A percentile compares a stretch with the other conserved stretches of the same genome.
phyloP scores from a whole-genome alignment of 1,140 invertebrate genomes.

The Agrypnia vestita region DNA sequence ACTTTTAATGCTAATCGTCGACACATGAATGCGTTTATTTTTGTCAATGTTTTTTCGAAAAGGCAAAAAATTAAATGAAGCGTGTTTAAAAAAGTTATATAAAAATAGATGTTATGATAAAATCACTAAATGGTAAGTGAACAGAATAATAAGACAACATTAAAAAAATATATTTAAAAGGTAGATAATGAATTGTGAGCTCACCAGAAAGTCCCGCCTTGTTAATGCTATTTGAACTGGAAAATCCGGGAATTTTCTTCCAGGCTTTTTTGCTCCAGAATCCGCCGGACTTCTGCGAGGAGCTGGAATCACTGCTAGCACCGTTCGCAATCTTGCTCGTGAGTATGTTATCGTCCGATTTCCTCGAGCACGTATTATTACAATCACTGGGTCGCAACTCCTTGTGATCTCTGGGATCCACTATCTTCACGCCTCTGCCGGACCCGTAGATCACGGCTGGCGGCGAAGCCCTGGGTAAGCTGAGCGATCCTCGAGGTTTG shows the following conservation, averaged over 20 bases:
- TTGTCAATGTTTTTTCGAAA: no score
- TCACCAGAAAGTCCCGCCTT: constrained; percentile 77
- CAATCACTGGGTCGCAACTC: constrained; percentile 55
- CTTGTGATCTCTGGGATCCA: constrained; percentile 55
- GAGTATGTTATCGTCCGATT: constrained; percentile 51
- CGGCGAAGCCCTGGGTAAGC: constrained; percentile 68
- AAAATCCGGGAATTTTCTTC: constrained; percentile 84
- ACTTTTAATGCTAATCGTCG: no score
- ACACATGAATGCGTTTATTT: no score
- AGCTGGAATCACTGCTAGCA: constrained; percentile 64
- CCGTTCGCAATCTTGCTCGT: constrained; percentile 67
- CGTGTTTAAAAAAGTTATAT: neutral
- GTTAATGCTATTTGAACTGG: constrained; percentile 78
- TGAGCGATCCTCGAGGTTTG: constrained; percentile 68
- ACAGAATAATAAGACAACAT: neutral
- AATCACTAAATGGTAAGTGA: no score
- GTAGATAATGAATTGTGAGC: constrained; percentile 58
- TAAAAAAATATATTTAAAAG: neutral
- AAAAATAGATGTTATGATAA: neutral
- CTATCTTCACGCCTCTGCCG: constrained; percentile 60
- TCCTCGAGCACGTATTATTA: constrained; percentile 53
- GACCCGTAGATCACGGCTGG: constrained; percentile 72
- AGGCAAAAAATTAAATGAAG: neutral
- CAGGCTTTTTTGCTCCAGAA: constrained; percentile 84
- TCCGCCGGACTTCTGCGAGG: constrained; percentile 68